Evolutionary conservation across 2,797 vertebrate species (phyloP).

Genomic region (Gobio occitaniae): DNA sequence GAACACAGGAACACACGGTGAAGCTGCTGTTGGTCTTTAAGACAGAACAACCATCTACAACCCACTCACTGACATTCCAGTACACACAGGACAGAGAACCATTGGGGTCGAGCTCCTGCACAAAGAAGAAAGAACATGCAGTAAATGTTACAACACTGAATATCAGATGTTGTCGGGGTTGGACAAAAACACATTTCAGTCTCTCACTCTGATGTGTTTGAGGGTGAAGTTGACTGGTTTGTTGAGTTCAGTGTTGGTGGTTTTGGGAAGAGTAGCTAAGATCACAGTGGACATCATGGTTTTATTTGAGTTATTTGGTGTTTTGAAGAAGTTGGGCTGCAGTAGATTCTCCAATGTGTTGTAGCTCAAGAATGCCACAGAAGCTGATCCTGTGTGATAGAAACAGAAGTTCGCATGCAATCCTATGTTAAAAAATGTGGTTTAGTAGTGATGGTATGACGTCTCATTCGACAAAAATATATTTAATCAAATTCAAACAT

Average conservation of each 20-base stretch:
- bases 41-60: constrained; percentile 10
- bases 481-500: neutral
- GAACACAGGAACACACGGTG: constrained; percentile 66
- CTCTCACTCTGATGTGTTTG: constrained; percentile 14
- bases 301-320: no score
- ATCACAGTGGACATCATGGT: no score
- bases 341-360: no score
- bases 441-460: neutral
- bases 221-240: constrained; percentile 5
- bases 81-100: constrained; percentile 25
- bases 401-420: neutral
- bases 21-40: constrained; percentile 62
- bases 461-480: neutral
- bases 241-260: neutral
- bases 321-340: no score
- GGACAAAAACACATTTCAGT: neutral
- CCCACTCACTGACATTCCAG: constrained; percentile 72
- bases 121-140: neutral
- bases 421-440: neutral
- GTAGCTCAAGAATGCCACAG: neutral
- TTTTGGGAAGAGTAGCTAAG: neutral
- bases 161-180: neutral
- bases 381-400: neutral
- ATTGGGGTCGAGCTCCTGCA: neutral
- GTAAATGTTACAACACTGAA: neutral